A percentile compares a stretch with the other conserved stretches of the same genome.
Conservation (phyloP, 1,140 invertebrate genomes). For the Atta colombica region DNA sequence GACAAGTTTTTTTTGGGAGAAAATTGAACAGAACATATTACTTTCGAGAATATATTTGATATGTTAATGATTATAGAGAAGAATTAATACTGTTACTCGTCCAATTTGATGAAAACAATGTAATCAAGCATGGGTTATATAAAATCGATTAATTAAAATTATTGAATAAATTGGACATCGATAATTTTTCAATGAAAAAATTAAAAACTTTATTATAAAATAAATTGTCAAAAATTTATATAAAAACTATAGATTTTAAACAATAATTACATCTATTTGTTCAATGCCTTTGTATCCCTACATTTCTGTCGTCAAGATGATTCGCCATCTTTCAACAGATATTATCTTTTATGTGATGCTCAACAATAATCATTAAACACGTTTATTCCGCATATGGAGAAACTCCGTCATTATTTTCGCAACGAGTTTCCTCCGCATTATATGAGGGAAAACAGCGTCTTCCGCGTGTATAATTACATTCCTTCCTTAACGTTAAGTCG, state of each 20-base stretch:
- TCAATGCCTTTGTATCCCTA: not conserved
- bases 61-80: not conserved
- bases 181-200: not conserved
- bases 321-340: not conserved
- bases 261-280: not conserved
- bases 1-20: not conserved
- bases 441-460: constrained; percentile 29
- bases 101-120: not conserved
- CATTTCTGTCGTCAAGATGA: not conserved
- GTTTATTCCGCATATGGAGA: constrained; percentile 35
- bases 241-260: no score
- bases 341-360: constrained; percentile 3
- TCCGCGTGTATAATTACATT: constrained; percentile 40
- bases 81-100: not conserved
- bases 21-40: not conserved
- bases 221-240: not conserved
- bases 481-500: constrained; percentile 14
- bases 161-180: not conserved
- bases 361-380: constrained; percentile 15
- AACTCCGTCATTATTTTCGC: constrained; percentile 44
- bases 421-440: constrained; percentile 24
- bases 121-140: not conserved
- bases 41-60: not conserved
- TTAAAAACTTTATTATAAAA: not conserved
- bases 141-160: not conserved